These are phyloP conservation scores for Drosophila rubida DNA, from an alignment of 2,888 invertebrate genomes.

Conservation along the genomic window DNA sequence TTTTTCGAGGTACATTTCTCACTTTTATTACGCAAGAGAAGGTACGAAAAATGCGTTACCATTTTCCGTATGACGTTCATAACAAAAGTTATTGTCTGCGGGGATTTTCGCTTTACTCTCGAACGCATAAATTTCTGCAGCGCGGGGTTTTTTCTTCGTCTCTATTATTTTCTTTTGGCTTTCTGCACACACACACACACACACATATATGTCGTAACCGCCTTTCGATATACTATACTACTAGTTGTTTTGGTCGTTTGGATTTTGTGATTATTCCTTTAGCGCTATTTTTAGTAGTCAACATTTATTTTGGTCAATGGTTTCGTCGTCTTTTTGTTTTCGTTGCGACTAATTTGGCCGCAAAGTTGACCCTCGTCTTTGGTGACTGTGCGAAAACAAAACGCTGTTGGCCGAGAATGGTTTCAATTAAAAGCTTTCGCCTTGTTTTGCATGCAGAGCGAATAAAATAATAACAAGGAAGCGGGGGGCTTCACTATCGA, in stretches of 20 bases:
- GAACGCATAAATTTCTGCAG: slow-evolving; percentile 47
- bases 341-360: slow-evolving; percentile 39
- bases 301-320: slow-evolving; percentile 71
- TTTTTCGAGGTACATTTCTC: not conserved
- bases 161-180: not conserved
- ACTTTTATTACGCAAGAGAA: not conserved
- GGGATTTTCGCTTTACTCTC: slow-evolving; percentile 52
- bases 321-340: slow-evolving; percentile 20
- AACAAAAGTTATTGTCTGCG: slow-evolving; percentile 63
- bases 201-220: slow-evolving; percentile 39
- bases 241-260: slow-evolving; percentile 50
- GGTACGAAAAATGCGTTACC: slow-evolving; percentile 1
- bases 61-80: slow-evolving; percentile 13
- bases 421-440: slow-evolving; percentile 50
- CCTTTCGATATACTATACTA: slow-evolving; percentile 28
- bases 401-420: slow-evolving; percentile 13
- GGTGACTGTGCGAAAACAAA: slow-evolving; percentile 37
- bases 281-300: slow-evolving; percentile 68
- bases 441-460: slow-evolving; percentile 41
- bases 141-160: slow-evolving; percentile 21
- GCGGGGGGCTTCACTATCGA: slow-evolving; percentile 50
- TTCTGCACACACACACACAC: slow-evolving; percentile 26
- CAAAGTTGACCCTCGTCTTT: slow-evolving; percentile 45
- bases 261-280: slow-evolving; percentile 44
- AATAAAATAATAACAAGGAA: not conserved